phyloP scores from a whole-genome alignment of 2,888 invertebrate species.

The Watsonalla cultraria region DNA sequence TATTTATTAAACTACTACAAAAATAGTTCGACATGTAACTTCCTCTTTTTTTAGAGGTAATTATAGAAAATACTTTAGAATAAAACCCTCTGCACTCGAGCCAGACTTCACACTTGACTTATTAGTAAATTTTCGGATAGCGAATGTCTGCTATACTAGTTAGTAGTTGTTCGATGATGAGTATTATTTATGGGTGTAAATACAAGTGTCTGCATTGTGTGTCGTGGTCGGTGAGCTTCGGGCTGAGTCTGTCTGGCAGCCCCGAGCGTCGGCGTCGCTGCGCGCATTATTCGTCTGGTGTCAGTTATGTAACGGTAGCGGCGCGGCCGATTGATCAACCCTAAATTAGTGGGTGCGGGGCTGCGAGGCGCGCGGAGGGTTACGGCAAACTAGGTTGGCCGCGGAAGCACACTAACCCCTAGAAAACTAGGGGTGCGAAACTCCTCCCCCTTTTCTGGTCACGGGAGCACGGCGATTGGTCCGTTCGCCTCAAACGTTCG shows the following conservation, averaged over 20 bases:
- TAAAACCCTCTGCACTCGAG: too few relatives aligned
- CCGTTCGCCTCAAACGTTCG: constrained; percentile 65
- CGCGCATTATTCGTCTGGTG: constrained; percentile 43
- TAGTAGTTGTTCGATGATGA: too few relatives aligned
- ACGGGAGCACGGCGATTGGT: constrained; percentile 76
- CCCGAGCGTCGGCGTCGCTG: constrained; percentile 14
- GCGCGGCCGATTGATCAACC: constrained; percentile 73
- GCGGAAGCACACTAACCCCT: constrained; percentile 79
- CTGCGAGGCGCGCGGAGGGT: constrained; percentile 54
- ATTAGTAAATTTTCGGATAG: too few relatives aligned
- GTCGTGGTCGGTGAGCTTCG: neutral
- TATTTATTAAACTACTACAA: too few relatives aligned
- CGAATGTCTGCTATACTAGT: too few relatives aligned
- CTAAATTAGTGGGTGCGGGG: constrained; percentile 72
- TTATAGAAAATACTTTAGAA: too few relatives aligned
- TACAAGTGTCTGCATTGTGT: neutral
- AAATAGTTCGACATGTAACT: too few relatives aligned
- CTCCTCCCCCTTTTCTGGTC: constrained; percentile 79
- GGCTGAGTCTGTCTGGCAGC: constrained; percentile 6
- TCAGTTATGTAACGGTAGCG: constrained; percentile 60
- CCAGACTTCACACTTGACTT: too few relatives aligned
- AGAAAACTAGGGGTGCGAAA: constrained; percentile 80
- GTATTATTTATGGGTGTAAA: neutral
- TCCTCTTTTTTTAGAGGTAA: too few relatives aligned
- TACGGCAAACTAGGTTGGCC: constrained; percentile 77